phyloP scores from a whole-genome alignment of 1,140 invertebrate genomes.

The Aethina tumida region DNA sequence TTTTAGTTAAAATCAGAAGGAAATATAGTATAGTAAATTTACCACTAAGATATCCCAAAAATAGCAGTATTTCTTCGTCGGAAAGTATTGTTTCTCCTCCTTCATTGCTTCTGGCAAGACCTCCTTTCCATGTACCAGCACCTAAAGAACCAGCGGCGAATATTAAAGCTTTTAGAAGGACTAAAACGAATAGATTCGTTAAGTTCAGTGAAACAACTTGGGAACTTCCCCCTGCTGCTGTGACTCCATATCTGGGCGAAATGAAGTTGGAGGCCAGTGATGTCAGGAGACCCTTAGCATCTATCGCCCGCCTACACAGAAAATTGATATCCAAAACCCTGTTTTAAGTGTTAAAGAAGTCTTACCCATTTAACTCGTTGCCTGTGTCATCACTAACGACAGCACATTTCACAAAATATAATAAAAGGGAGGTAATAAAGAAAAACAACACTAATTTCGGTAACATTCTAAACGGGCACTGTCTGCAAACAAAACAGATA shows the following conservation, averaged over 20 bases:
- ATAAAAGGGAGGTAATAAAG: too few species aligned
- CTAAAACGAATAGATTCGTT: slow-evolving; percentile 67
- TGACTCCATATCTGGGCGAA: slow-evolving; percentile 22
- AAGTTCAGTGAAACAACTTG: slow-evolving; percentile 74
- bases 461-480: too few species aligned
- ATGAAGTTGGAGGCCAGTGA: slow-evolving; percentile 30
- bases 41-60: slow-evolving; percentile 30
- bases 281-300: slow-evolving; percentile 28
- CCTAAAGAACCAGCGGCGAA: slow-evolving; percentile 68
- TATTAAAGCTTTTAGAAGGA: slow-evolving; percentile 71
- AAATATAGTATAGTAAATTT: slow-evolving; percentile 4
- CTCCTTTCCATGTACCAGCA: slow-evolving; percentile 50
- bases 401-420: too few species aligned
- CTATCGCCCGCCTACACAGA: too few species aligned
- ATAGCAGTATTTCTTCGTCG: slow-evolving; percentile 30
- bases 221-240: slow-evolving; percentile 22
- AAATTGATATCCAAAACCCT: too few species aligned
- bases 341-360: too few species aligned
- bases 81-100: slow-evolving; percentile 31
- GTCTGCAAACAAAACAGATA: too few species aligned
- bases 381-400: too few species aligned
- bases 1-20: not conserved
- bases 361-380: too few species aligned
- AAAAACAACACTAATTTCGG: too few species aligned
- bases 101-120: slow-evolving; percentile 44